Conservation (phyloP, 2,797 vertebrate species). For the Pteropus rufus region DNA sequence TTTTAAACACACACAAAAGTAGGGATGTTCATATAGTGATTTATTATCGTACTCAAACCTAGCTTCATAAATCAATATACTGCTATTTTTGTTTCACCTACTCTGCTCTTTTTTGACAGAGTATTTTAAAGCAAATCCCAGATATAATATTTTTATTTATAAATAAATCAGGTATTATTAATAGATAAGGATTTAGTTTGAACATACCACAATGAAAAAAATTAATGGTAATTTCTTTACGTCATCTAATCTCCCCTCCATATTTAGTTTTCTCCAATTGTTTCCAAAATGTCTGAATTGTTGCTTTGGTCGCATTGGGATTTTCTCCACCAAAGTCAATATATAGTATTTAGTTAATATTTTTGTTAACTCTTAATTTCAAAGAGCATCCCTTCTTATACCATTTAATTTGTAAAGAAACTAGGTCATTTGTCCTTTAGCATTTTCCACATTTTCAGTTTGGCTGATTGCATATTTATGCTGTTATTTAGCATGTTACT, state of each 20-base stretch:
- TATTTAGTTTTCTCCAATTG: not conserved
- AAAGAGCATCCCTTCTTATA: not conserved
- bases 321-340: not conserved
- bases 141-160: not conserved
- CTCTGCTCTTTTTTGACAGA: not conserved
- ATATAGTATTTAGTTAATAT: not conserved
- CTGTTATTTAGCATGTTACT: not conserved
- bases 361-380: not conserved
- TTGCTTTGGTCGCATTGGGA: not conserved
- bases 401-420: not conserved
- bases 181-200: not conserved
- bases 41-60: not conserved
- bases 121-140: not conserved
- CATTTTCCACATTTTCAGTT: not conserved
- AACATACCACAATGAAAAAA: not conserved
- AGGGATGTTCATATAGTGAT: not conserved
- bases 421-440: not conserved
- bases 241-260: not conserved
- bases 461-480: not conserved
- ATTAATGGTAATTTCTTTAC: not conserved
- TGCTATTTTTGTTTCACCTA: not conserved
- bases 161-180: not conserved
- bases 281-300: not conserved
- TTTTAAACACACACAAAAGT: not conserved
- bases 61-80: not conserved